phyloP scores from a whole-genome alignment of 2,113 vertebrate species.

The Riparia riparia region DNA sequence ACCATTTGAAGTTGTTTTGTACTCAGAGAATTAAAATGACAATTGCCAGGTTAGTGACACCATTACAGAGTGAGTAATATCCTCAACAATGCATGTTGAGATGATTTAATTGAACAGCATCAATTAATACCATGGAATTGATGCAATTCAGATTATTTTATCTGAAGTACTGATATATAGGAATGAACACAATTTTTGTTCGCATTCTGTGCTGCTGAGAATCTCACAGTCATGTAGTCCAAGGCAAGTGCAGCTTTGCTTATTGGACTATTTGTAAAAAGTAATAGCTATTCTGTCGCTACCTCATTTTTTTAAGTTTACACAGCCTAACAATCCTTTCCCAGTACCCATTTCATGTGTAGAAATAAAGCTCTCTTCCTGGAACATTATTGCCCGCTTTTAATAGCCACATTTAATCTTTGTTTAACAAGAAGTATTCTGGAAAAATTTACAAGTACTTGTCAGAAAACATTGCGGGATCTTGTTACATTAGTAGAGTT shows the following conservation, averaged over 20 bases:
- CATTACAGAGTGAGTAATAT: background rate
- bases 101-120: background rate
- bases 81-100: background rate
- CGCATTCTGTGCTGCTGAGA: background rate
- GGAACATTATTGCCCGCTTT: background rate
- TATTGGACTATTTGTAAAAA: conserved; percentile 14
- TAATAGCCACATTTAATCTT: conserved; percentile 61
- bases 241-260: background rate
- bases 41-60: background rate
- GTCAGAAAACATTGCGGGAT: background rate
- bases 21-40: background rate
- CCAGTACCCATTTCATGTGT: background rate
- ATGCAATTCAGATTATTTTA: background rate
- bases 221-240: background rate
- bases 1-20: background rate
- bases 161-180: background rate
- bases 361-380: conserved; percentile 44
- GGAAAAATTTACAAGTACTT: conserved; percentile 46
- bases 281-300: background rate
- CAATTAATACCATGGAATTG: background rate
- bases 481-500: conserved; percentile 20
- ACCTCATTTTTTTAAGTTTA: background rate
- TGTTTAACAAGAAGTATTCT: conserved; percentile 50
- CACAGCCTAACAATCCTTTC: background rate
- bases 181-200: background rate